Conservation (phyloP, 1,140 invertebrate genomes). For the Platyscapa corneri region DNA sequence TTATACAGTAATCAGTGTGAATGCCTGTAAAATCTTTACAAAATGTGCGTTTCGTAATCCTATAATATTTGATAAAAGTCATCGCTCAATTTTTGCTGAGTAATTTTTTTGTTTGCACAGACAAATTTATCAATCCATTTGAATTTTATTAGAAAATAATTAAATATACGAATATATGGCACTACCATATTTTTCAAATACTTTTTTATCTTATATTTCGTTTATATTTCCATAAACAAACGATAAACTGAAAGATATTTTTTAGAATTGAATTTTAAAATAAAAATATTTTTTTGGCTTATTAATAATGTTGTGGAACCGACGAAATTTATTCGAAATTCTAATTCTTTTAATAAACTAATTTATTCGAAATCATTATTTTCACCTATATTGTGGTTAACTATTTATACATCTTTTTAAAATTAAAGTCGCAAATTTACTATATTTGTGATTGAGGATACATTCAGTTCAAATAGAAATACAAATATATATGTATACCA, state of each 20-base stretch:
- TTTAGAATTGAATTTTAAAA: background rate
- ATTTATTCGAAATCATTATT: slow-evolving; percentile 34
- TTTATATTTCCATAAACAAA: too few relatives aligned
- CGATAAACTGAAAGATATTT: background rate
- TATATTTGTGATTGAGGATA: slow-evolving; percentile 39
- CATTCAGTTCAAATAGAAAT: slow-evolving; percentile 25
- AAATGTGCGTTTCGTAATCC: slow-evolving; percentile 48
- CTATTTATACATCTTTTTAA: slow-evolving; percentile 43
- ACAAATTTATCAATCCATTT: background rate
- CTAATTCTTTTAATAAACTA: too few relatives aligned
- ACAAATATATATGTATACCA: slow-evolving; percentile 9
- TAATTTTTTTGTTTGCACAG: background rate
- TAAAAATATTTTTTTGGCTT: background rate
- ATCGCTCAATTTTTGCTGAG: slow-evolving; percentile 36
- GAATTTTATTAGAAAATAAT: background rate
- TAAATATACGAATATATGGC: too few relatives aligned
- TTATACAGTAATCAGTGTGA: slow-evolving; percentile 59
- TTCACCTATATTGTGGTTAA: slow-evolving; percentile 5
- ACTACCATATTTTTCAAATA: too few relatives aligned
- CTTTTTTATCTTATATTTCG: too few relatives aligned
- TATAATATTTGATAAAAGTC: slow-evolving; percentile 45
- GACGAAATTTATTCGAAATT: too few relatives aligned
- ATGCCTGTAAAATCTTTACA: slow-evolving; percentile 54
- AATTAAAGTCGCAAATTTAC: slow-evolving; percentile 37
- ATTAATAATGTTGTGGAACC: background rate